These are phyloP conservation scores for Microctenopoma lineatum DNA, from an alignment of 2,797 vertebrate species.

Conservation along the genomic window DNA sequence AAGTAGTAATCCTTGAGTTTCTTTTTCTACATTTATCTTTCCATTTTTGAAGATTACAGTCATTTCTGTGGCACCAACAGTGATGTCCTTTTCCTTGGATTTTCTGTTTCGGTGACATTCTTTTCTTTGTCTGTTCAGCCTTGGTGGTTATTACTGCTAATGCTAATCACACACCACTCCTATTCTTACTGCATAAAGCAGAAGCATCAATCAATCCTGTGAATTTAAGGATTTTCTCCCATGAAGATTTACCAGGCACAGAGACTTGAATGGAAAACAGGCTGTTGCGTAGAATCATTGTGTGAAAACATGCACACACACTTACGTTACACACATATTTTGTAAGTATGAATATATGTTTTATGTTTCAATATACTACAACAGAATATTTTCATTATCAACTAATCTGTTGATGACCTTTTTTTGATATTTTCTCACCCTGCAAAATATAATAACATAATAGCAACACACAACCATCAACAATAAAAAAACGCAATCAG, in stretches of 20 bases:
- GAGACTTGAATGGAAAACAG: constrained; percentile 4
- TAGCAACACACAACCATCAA: background rate
- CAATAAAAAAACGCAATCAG: background rate
- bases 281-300: background rate
- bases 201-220: constrained; percentile 7
- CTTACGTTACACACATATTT: background rate
- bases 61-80: constrained; percentile 30
- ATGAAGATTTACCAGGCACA: background rate
- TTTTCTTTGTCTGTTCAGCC: constrained; percentile 37
- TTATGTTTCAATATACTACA: background rate
- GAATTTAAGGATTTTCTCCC: background rate
- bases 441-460: background rate
- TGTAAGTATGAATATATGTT: background rate
- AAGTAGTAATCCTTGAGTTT: constrained; percentile 42
- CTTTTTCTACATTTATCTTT: constrained; percentile 25
- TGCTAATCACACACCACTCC: constrained; percentile 9
- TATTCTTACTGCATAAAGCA: constrained; percentile 19
- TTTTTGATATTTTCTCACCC: constrained; percentile 1
- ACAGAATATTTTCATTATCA: constrained; percentile 3
- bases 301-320: background rate
- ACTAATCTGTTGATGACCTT: background rate
- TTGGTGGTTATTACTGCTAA: constrained; percentile 26
- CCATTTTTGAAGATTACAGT: constrained; percentile 41
- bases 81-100: constrained; percentile 24
- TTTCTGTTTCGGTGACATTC: constrained; percentile 24